Evolutionary conservation across 1,140 invertebrate genomes (phyloP).

Genomic region (Leptopilina boulardi): DNA sequence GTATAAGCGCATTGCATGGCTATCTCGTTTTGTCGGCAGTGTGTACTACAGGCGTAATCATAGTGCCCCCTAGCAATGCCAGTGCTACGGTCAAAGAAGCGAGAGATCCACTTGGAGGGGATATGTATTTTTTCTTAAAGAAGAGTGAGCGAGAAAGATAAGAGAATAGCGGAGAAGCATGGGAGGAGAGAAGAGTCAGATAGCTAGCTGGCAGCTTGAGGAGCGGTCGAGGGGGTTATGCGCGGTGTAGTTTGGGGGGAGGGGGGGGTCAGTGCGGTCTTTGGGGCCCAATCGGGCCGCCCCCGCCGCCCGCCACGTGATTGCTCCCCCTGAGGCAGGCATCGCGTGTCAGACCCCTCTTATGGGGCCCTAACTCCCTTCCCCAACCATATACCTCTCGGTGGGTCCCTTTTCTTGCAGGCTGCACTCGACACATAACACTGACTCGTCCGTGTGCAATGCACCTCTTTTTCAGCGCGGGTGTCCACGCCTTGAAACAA

Average conservation of each 20-base stretch:
- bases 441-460: constrained; percentile 3
- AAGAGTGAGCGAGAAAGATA: constrained; percentile 35
- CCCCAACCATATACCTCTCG: constrained; percentile 32
- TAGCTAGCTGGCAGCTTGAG: constrained; percentile 38
- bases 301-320: constrained; percentile 72
- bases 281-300: constrained; percentile 61
- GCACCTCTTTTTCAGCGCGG: constrained; percentile 27
- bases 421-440: constrained; percentile 16
- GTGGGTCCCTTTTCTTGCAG: constrained; percentile 36
- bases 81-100: constrained; percentile 44
- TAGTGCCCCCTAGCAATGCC: constrained; percentile 72
- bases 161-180: constrained; percentile 38
- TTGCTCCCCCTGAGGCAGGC: constrained; percentile 72
- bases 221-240: constrained; percentile 28
- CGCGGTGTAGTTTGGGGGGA: constrained; percentile 42
- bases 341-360: constrained; percentile 76
- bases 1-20: constrained; percentile 47
- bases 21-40: constrained; percentile 71
- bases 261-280: constrained; percentile 56
- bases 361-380: constrained; percentile 46
- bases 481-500: constrained; percentile 1
- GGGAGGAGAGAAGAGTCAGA: constrained; percentile 26
- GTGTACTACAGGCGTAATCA: constrained; percentile 68
- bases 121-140: constrained; percentile 56
- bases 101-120: constrained; percentile 48